Conservation (phyloP, 2,797 vertebrate genomes). For the Busarellus nigricollis region DNA sequence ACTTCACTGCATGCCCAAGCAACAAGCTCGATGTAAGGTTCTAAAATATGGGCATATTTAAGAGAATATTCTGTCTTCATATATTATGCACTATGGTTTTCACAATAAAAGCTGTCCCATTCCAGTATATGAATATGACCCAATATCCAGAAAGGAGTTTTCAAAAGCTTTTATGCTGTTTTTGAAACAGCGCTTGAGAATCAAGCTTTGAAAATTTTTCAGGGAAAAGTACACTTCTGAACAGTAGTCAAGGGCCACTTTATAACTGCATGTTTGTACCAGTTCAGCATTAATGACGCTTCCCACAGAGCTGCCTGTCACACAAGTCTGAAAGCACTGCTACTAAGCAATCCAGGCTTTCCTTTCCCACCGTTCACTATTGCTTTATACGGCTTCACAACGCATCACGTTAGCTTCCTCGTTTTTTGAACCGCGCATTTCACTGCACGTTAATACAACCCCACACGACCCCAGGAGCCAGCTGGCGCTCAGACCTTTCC, state of each 20-base stretch:
- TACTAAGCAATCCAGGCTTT: neutral
- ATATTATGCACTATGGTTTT: neutral
- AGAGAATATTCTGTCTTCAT: neutral
- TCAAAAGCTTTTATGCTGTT: neutral
- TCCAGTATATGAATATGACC: neutral
- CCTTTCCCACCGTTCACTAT: neutral
- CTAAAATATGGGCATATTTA: neutral
- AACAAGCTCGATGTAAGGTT: neutral
- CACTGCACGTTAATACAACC: accelerated
- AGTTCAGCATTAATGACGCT: too few relatives aligned
- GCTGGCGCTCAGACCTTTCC: accelerated
- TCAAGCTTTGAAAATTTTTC: neutral
- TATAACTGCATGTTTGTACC: accelerated
- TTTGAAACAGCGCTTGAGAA: accelerated
- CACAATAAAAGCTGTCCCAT: neutral
- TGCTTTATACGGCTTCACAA: accelerated
- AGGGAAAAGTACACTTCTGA: neutral
- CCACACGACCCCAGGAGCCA: accelerated
- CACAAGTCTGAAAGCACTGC: too few relatives aligned
- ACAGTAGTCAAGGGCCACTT: neutral
- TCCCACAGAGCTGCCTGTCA: neutral
- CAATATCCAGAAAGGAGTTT: neutral
- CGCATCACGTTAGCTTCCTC: accelerated
- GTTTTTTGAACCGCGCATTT: accelerated
- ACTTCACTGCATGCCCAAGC: neutral